Conservation (phyloP, 1,140 invertebrate species). For the Sminthurides bifidus region DNA sequence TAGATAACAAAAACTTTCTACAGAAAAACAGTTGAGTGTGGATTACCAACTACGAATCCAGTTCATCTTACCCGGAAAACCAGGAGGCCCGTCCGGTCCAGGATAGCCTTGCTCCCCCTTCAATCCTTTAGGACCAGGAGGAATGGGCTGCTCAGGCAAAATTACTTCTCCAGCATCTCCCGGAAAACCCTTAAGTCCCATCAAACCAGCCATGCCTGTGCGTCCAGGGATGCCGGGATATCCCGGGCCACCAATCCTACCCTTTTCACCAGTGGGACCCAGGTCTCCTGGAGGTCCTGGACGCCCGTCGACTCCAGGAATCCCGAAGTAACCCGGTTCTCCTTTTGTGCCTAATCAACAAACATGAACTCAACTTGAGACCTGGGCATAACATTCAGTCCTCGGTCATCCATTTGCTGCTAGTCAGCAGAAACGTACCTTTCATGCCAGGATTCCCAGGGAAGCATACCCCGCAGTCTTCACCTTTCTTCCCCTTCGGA, state of each 20-base stretch:
- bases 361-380: background rate
- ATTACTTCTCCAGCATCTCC: background rate
- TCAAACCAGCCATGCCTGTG: background rate
- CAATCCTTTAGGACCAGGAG: background rate
- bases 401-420: background rate
- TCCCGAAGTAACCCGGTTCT: conserved; percentile 16
- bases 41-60: too few relatives aligned
- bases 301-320: conserved; percentile 25
- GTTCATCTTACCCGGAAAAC: too few relatives aligned
- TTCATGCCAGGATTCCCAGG: background rate
- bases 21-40: too few relatives aligned
- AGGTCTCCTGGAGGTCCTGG: conserved; percentile 34
- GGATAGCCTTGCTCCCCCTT: conserved; percentile 19
- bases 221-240: conserved; percentile 15
- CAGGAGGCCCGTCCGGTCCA: conserved; percentile 13
- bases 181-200: conserved; percentile 1
- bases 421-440: background rate
- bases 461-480: background rate
- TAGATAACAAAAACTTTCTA: background rate
- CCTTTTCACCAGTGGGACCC: conserved; percentile 24
- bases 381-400: background rate
- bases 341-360: conserved; percentile 13
- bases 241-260: conserved; percentile 33
- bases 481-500: too few relatives aligned
- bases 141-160: background rate